These are phyloP conservation scores for Drosophila guanche DNA, from an alignment of 1,140 invertebrate species.

Conservation along the genomic window DNA sequence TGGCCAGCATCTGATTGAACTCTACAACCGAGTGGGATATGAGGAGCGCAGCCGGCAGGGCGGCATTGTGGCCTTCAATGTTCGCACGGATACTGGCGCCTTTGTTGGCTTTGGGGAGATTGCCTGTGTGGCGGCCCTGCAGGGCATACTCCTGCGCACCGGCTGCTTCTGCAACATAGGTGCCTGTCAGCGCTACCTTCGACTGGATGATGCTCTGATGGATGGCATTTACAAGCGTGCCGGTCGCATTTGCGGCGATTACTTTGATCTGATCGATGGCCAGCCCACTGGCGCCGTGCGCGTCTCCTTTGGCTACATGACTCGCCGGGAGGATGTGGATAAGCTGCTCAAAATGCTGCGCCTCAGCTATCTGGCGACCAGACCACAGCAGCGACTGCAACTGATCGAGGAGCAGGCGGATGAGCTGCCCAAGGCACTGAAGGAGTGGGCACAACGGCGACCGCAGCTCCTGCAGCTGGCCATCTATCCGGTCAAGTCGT, in stretches of 20 bases:
- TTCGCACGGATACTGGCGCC: slow-evolving; percentile 89
- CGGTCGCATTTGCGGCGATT: slow-evolving; percentile 97
- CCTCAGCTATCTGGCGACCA: slow-evolving; percentile 84
- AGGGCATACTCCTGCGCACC: slow-evolving; percentile 94
- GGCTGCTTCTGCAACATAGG: slow-evolving; percentile 99
- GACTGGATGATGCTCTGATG: slow-evolving; percentile 88
- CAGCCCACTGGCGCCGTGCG: slow-evolving; percentile 95
- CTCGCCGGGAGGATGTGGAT: slow-evolving; percentile 89
- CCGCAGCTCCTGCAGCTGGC: slow-evolving; percentile 87
- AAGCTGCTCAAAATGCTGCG: slow-evolving; percentile 90
- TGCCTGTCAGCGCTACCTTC: slow-evolving; percentile 93
- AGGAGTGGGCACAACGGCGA: slow-evolving; percentile 44
- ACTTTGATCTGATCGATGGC: slow-evolving; percentile 94
- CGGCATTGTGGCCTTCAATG: slow-evolving; percentile 94
- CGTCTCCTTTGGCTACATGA: slow-evolving; percentile 97
- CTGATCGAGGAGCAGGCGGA: slow-evolving; percentile 51
- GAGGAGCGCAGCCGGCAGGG: slow-evolving; percentile 89
- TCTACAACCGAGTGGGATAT: slow-evolving; percentile 91
- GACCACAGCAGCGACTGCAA: slow-evolving; percentile 39
- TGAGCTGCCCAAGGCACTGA: slow-evolving; percentile 51
- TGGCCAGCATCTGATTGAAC: slow-evolving; percentile 86
- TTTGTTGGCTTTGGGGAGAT: slow-evolving; percentile 96
- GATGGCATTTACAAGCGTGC: slow-evolving; percentile 89
- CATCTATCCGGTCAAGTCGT: slow-evolving; percentile 97
- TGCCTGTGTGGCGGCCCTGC: slow-evolving; percentile 93